Evolutionary conservation across 2,888 invertebrate genomes (phyloP), one percentile per base, ranked within the genome.

Genomic region (Epirrhoe tristata): DNA sequence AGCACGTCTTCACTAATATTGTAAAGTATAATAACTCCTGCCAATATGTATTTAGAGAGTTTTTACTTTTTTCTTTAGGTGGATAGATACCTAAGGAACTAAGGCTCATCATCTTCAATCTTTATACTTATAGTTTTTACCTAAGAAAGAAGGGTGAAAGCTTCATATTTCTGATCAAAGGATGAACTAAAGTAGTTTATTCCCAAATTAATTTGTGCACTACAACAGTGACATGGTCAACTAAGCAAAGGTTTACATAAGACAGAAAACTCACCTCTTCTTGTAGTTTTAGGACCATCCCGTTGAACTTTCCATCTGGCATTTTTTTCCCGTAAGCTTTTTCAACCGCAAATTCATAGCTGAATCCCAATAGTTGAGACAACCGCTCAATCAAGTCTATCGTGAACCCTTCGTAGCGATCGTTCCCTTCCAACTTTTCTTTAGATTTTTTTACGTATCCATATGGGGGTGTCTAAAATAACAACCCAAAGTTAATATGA

Each of bases 331-430:
- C 98, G 79, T 97, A 97, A 56, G 93, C 90, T 8, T 94, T 93
- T 82, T 97, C 96, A 1, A 94, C 93, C 78, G 96, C 96, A 60
- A 97, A 96, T 1, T 95, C 95, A 80, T 97, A 98, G 77, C 95
- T 96, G 83, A 98, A 98, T 4, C 96, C 96, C 6, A 98, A 89
- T 67, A 95, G 93, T 72, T 95, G 92, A 5, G 97, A 95, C 39
- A 99, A 91, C 83, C 96, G 96, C 1, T 96, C 93, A 65, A 99
- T 96, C 5, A 99, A 88, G 81, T 99, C 98, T 60, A 98, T 95
- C 24, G 97, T 96, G 80, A 97, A 99, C 0, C 98, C 98, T 89
- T 98, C 98, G 81, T 95, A 98, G 1, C 96, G 95, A 74, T 97
- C 97, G 77, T 98, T 98, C 5, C 97, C 98, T 60, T 92, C 93